Conservation (phyloP, 2,113 vertebrate species). For the pig (Sus scrofa) region DNA sequence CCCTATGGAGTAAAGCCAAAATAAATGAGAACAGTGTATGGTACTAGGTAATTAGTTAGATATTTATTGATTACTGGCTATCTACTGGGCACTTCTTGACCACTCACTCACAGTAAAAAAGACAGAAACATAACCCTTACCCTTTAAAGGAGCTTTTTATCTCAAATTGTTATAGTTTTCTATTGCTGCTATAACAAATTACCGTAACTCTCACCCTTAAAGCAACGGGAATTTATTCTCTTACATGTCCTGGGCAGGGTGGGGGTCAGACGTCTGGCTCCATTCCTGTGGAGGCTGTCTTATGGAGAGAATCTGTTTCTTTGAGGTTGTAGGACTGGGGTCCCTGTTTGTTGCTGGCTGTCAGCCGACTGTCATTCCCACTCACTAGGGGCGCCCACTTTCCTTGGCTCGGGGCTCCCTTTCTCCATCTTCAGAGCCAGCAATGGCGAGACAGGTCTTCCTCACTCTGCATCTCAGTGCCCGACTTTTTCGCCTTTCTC, state of each 20-base stretch:
- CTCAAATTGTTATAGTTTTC: not conserved
- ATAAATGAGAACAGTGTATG: not conserved
- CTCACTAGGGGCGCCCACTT: not conserved
- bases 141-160: not conserved
- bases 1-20: not conserved
- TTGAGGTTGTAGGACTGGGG: not conserved
- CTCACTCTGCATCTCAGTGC: not conserved
- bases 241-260: not conserved
- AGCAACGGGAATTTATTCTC: not conserved
- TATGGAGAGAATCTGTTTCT: not conserved
- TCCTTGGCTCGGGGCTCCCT: not conserved
- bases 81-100: not conserved
- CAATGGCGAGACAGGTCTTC: not conserved
- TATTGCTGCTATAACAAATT: not conserved
- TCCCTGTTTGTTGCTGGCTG: not conserved
- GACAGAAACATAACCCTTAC: not conserved
- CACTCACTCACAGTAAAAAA: slow-evolving; percentile 11
- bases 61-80: not conserved
- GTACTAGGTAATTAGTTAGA: not conserved
- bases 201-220: not conserved
- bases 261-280: not conserved
- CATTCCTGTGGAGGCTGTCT: not conserved
- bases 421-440: not conserved
- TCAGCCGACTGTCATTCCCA: not conserved
- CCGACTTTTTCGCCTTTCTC: not conserved